A percentile compares a stretch with the other conserved stretches of the same genome.
phyloP scores from a whole-genome alignment of 2,888 invertebrate genomes.

The Apamea anceps region DNA sequence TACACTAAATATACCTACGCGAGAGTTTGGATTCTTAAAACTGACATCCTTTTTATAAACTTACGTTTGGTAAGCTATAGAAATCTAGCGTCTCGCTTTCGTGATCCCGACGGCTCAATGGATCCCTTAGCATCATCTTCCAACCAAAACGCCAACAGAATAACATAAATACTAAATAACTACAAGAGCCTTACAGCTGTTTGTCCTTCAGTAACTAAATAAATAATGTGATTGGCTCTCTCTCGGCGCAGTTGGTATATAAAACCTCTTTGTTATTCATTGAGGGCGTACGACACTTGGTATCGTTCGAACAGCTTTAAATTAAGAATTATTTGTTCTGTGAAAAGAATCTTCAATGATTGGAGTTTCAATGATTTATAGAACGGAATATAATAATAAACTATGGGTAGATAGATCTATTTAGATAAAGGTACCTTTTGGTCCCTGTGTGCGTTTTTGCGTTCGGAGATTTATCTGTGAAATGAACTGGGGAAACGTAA shows the following conservation, averaged over 20 bases:
- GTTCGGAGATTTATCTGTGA: background rate
- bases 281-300: conserved; percentile 29
- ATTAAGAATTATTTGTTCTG: conserved; percentile 31
- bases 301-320: conserved; percentile 17
- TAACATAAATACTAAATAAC: conserved; percentile 45
- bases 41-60: background rate
- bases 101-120: background rate
- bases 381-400: background rate
- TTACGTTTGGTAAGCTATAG: background rate
- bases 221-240: conserved; percentile 47
- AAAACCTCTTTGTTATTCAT: conserved; percentile 52
- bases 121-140: conserved; percentile 17
- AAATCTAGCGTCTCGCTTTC: background rate
- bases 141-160: conserved; percentile 46
- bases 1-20: no score
- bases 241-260: conserved; percentile 19
- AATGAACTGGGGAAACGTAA: background rate
- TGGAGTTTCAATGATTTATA: conserved; percentile 1
- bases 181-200: conserved; percentile 15
- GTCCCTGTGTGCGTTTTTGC: background rate
- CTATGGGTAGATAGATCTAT: background rate
- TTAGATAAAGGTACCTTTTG: background rate
- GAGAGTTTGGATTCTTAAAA: background rate
- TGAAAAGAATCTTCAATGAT: background rate
- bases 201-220: conserved; percentile 43